phyloP scores from a whole-genome alignment of 1,140 invertebrate species.

The Drosophila neocordata region DNA sequence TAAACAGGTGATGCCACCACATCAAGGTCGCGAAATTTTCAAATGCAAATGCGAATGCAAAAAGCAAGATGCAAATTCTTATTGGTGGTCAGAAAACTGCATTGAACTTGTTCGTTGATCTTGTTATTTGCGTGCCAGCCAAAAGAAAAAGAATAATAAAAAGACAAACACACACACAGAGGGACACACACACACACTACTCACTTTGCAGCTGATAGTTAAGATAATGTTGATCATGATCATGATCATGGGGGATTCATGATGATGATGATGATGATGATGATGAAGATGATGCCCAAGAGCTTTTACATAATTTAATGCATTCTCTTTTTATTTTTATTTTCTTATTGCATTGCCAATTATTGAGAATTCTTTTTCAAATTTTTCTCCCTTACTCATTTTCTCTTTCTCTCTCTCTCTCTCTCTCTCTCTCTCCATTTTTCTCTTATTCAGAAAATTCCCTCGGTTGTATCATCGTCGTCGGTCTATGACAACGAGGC shows the following conservation, averaged over 20 bases:
- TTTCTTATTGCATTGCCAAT: conserved; percentile 20
- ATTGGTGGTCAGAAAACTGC: conserved; percentile 57
- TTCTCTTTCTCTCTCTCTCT: conserved; percentile 12
- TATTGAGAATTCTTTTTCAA: conserved; percentile 31
- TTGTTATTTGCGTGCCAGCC: conserved; percentile 33
- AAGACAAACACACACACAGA: not conserved
- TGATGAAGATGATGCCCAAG: not conserved
- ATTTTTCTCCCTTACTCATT: conserved; percentile 6
- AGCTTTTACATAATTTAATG: conserved; percentile 42
- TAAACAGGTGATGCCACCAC: conserved; percentile 58
- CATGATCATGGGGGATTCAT: not conserved
- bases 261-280: not conserved
- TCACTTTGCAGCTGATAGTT: conserved; percentile 4
- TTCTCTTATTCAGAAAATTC: conserved; percentile 78
- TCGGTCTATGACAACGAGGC: conserved; percentile 79
- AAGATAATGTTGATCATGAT: not conserved
- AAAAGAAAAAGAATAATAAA: not conserved
- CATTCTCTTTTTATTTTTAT: conserved; percentile 8
- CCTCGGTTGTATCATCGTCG: conserved; percentile 61
- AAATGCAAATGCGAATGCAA: conserved; percentile 45
- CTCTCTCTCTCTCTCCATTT: conserved; percentile 35
- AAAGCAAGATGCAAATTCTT: conserved; percentile 42
- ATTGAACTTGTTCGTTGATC: conserved; percentile 62
- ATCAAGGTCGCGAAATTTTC: conserved; percentile 43
- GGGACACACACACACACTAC: not conserved